Conservation (phyloP, 2,888 invertebrate genomes). For the Tanytarsus gracilentus region DNA sequence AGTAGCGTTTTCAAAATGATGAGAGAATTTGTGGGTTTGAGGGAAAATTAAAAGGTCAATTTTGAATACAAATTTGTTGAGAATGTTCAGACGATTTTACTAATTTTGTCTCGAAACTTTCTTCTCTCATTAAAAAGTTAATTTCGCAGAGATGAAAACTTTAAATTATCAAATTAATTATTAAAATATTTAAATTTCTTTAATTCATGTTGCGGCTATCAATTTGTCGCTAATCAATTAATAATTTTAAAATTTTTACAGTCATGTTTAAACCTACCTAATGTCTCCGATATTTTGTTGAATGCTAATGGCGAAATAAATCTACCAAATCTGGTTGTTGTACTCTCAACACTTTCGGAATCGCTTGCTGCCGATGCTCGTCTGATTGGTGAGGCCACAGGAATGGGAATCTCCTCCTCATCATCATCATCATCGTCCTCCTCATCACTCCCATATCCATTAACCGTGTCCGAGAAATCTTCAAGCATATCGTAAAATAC, state of each 20-base stretch:
- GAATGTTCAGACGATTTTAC: too few relatives aligned
- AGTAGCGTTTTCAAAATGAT: neutral
- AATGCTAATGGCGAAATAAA: constrained; percentile 53
- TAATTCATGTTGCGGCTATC: too few relatives aligned
- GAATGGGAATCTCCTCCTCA: too few relatives aligned
- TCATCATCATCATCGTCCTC: constrained; percentile 21
- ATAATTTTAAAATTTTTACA: neutral
- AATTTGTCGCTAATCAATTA: neutral
- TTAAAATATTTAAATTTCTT: too few relatives aligned
- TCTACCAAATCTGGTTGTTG: constrained; percentile 39
- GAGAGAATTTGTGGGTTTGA: neutral
- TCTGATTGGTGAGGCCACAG: too few relatives aligned
- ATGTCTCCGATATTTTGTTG: constrained; percentile 53
- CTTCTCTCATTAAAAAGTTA: too few relatives aligned
- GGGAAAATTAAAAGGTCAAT: neutral
- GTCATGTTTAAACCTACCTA: constrained; percentile 33
- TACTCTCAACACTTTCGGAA: constrained; percentile 37
- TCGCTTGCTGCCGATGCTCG: too few relatives aligned
- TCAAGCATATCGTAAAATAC: constrained; percentile 26
- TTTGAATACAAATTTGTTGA: too few relatives aligned
- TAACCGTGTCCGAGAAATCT: constrained; percentile 18
- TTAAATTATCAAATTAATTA: neutral
- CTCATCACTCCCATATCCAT: constrained; percentile 23
- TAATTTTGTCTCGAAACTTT: too few relatives aligned
- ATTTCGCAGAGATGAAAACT: too few relatives aligned